phyloP scores from a whole-genome alignment of 2,888 invertebrate species.

The Pantelozetes paolii region DNA sequence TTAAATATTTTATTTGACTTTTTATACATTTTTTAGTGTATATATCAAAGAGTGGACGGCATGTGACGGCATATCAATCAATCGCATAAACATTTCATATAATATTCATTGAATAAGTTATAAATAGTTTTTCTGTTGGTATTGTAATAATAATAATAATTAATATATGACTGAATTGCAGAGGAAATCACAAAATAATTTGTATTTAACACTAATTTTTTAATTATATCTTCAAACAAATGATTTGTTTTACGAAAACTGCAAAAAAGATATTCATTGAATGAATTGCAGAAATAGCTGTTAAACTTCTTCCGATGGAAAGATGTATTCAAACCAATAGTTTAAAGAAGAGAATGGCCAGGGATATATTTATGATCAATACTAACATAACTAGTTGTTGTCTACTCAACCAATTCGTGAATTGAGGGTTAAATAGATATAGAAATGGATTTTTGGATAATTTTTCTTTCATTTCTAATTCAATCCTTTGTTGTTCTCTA shows the following conservation, averaged over 20 bases:
- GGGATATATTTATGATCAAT: conserved; percentile 84
- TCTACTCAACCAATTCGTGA: conserved; percentile 92
- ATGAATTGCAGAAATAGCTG: not conserved
- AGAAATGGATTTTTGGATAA: conserved; percentile 89
- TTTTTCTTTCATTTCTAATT: conserved; percentile 84
- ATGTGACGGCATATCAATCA: not conserved
- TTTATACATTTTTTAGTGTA: not conserved
- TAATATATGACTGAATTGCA: no score
- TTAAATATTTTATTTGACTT: conserved; percentile 27
- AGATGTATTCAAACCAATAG: conserved; percentile 53
- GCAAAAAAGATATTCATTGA: no score
- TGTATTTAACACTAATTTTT: no score
- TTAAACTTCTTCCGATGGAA: no score
- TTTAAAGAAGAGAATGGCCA: conserved; percentile 93
- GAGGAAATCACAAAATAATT: no score
- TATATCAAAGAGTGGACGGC: conserved; percentile 9
- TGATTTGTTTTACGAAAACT: no score
- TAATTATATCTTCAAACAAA: no score
- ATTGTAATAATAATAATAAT: no score
- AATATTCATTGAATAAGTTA: not conserved
- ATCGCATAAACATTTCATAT: not conserved
- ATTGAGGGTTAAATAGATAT: conserved; percentile 60
- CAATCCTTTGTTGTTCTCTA: conserved; percentile 84
- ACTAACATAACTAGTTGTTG: conserved; percentile 91
- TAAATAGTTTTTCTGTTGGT: no score